Base-by-base conservation (phyloP, 2,888 invertebrate genomes). In the Leucophora obtusa region DNA sequence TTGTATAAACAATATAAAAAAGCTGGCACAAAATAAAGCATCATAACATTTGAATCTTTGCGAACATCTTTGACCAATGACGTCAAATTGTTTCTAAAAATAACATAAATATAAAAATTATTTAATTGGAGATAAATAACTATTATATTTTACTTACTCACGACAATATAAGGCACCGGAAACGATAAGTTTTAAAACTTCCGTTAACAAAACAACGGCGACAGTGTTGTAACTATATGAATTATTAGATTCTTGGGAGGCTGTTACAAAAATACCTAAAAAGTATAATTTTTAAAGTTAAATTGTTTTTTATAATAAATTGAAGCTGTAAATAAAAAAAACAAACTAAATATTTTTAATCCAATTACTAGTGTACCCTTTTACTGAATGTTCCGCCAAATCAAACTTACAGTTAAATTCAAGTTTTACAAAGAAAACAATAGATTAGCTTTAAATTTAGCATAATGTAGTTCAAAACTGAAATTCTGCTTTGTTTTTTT, bases 1-100 rank as follows among this genome's bases (percentile, higher is more conserved):
- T 98, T 98, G 92, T 98, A 98, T 66, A 98, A 92, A 86, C 97
- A 98, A 89, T 98, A 98, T 69, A 98, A 91, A 86, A 96, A 92
- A 0, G 98, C 95, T 53, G 98, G 98, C 82, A 98, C 94, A 91
- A 97, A 95, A 88, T 98, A 98, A 56, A 96, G 89, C 71, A 94
- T 89, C 84, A 97, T 90, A 58, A 97, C 92, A 87, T 93, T 92
- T 83, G 92, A 92, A 87, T 95, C 93, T 84, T 92, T 91, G 93
- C 86, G 88, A 87, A 85, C 93, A 87, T 89, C 87, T 10, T 82
- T 85, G 7, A 86, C 72, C 63, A 89, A 70, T 1, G 86, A 86
- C 9, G 78, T 77, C 0, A 89, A 79, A 66, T 84, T 87, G 56
- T 88, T 86, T 65, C 88, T 87, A 59, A 0, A 51, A 28, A 18